These are phyloP conservation scores for Amblyopsis hoosieri DNA, from an alignment of 2,797 vertebrate genomes.

Conservation along the genomic window DNA sequence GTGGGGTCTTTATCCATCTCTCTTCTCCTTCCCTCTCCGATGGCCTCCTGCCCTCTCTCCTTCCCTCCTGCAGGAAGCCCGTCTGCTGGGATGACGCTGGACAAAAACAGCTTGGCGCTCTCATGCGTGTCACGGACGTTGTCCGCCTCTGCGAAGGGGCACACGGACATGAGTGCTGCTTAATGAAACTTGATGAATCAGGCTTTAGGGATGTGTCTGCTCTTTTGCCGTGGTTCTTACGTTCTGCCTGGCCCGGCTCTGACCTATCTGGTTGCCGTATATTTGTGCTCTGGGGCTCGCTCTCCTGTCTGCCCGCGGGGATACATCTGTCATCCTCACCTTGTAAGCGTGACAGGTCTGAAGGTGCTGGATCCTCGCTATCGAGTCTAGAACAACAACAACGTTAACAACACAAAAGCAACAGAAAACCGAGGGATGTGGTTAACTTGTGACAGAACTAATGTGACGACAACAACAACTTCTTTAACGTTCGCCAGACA, in stretches of 20 bases:
- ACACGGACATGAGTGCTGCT: slow-evolving; percentile 38
- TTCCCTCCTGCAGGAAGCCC: slow-evolving; percentile 61
- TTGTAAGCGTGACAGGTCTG: slow-evolving; percentile 48
- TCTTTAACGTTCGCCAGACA: too few relatives aligned
- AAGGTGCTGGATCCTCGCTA: slow-evolving; percentile 62
- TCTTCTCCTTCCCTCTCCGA: slow-evolving; percentile 38
- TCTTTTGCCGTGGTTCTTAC: slow-evolving; percentile 51
- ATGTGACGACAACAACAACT: neutral
- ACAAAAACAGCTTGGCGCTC: slow-evolving; percentile 56
- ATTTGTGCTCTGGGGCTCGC: slow-evolving; percentile 53
- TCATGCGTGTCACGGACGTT: slow-evolving; percentile 59
- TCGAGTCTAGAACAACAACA: slow-evolving; percentile 56
- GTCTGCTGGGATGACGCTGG: slow-evolving; percentile 73
- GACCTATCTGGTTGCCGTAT: slow-evolving; percentile 59
- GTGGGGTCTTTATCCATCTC: slow-evolving; percentile 43
- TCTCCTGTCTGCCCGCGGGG: slow-evolving; percentile 40
- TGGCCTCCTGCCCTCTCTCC: slow-evolving; percentile 34
- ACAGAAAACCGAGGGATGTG: neutral
- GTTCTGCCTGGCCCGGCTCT: slow-evolving; percentile 55
- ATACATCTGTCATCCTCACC: slow-evolving; percentile 36
- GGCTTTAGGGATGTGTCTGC: slow-evolving; percentile 13
- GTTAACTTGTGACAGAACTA: neutral
- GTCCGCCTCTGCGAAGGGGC: slow-evolving; percentile 62
- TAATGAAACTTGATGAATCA: slow-evolving; percentile 12
- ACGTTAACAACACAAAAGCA: neutral